Evolutionary conservation across 2,888 invertebrate genomes (phyloP).

Genomic region (Noctua pronuba): DNA sequence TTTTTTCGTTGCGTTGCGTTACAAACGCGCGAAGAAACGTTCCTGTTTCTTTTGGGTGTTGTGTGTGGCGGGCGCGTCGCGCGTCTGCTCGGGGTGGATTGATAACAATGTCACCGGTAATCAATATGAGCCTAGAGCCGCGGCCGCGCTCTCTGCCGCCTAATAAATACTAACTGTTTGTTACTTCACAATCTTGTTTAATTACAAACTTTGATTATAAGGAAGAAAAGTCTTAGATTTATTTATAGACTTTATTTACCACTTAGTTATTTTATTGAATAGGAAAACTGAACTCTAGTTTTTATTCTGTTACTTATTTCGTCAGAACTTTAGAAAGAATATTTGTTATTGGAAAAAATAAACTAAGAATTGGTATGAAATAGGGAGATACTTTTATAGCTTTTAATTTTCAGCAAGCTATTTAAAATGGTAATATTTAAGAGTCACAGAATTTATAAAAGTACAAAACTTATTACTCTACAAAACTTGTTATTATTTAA

Average conservation of each 20-base stretch:
- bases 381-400: background rate
- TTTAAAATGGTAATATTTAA: background rate
- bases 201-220: slow-evolving; percentile 48
- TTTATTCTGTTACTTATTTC: background rate
- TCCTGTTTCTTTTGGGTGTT: slow-evolving; percentile 91
- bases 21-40: slow-evolving; percentile 90
- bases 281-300: background rate
- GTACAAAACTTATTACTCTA: background rate
- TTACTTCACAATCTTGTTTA: slow-evolving; percentile 44
- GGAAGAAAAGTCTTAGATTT: slow-evolving; percentile 15
- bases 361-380: background rate
- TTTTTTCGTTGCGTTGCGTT: slow-evolving; percentile 88
- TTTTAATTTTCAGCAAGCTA: background rate
- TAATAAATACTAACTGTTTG: slow-evolving; percentile 44
- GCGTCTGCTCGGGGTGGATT: slow-evolving; percentile 85
- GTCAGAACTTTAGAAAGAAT: background rate
- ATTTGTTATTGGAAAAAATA: background rate
- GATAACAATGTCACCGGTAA: slow-evolving; percentile 92
- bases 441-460: background rate
- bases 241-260: background rate
- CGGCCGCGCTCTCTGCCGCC: slow-evolving; percentile 61
- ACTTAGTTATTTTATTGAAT: slow-evolving; percentile 2
- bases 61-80: slow-evolving; percentile 83
- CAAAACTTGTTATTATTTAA: background rate
- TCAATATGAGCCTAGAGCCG: slow-evolving; percentile 90